phyloP scores from a whole-genome alignment of 1,140 invertebrate genomes.

The Anoplolepis gracilipes region DNA sequence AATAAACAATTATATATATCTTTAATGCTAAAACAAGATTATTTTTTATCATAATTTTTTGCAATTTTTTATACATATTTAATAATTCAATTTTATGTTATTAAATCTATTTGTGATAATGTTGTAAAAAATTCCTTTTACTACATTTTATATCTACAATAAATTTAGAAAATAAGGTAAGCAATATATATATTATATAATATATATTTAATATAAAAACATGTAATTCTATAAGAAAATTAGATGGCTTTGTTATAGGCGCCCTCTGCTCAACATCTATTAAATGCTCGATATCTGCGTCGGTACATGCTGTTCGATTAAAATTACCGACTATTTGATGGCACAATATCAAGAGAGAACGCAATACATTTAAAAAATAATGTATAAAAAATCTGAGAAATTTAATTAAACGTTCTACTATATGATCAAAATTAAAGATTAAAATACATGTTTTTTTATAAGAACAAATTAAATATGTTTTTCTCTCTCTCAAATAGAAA shows the following conservation, averaged over 20 bases:
- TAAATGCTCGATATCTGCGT: neutral
- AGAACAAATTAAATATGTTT: neutral
- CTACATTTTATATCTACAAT: too few relatives aligned
- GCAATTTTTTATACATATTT: neutral
- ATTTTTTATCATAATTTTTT: neutral
- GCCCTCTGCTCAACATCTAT: constrained; percentile 36
- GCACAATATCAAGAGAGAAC: neutral
- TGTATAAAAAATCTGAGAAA: neutral
- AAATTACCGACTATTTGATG: constrained; percentile 25
- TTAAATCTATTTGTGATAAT: neutral
- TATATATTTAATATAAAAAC: too few relatives aligned
- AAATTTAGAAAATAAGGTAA: too few relatives aligned
- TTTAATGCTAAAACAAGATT: neutral
- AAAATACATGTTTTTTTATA: neutral
- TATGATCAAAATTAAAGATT: neutral
- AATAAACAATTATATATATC: neutral
- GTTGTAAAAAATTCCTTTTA: too few relatives aligned
- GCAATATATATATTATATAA: too few relatives aligned
- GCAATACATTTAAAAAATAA: neutral
- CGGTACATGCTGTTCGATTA: neutral
- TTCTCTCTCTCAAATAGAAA: too few relatives aligned
- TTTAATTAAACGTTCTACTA: neutral
- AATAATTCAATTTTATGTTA: neutral
- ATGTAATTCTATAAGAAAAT: too few relatives aligned
- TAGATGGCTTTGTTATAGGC: constrained; percentile 19